Evolutionary conservation across 53 echinoderm and acorn worm species (phyloP).

Genomic region (Temnopleurus reevesii): DNA sequence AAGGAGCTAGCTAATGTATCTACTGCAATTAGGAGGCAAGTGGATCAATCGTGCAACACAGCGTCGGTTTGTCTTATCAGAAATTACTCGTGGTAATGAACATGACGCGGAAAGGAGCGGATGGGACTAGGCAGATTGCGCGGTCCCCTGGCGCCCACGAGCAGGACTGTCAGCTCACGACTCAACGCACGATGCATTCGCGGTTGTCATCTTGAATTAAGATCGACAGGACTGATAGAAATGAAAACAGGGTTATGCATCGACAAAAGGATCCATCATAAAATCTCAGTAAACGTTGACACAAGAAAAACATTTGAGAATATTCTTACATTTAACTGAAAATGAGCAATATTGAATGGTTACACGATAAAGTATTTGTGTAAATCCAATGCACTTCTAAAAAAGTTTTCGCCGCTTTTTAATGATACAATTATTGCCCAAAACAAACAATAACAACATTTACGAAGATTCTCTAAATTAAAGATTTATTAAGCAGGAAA

Average conservation of each 20-base stretch:
- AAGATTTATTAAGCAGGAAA: too few relatives aligned
- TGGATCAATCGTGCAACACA: conserved; percentile 35
- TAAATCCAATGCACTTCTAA: too few relatives aligned
- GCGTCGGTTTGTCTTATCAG: conserved; percentile 51
- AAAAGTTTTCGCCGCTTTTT: too few relatives aligned
- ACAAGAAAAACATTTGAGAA: neutral
- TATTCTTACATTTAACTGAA: too few relatives aligned
- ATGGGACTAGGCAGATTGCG: conserved; percentile 50
- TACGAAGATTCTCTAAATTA: too few relatives aligned
- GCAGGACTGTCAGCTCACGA: conserved; percentile 6
- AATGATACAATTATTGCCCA: too few relatives aligned
- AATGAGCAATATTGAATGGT: too few relatives aligned
- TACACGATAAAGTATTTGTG: too few relatives aligned
- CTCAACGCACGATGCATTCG: conserved; percentile 13
- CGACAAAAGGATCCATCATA: conserved; percentile 2
- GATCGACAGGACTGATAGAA: conserved; percentile 49
- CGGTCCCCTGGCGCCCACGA: conserved; percentile 26
- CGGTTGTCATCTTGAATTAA: conserved; percentile 43
- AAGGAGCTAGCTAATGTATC: conserved; percentile 38
- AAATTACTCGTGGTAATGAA: conserved; percentile 57
- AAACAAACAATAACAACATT: too few relatives aligned
- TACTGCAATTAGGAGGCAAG: conserved; percentile 29
- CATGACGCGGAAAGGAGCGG: conserved; percentile 49
- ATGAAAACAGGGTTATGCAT: conserved; percentile 29
- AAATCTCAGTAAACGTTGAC: conserved; percentile 17